Evolutionary conservation across 2,113 vertebrate genomes (phyloP), one percentile per base, ranked within the genome.

Genomic region (Apteryx owenii): DNA sequence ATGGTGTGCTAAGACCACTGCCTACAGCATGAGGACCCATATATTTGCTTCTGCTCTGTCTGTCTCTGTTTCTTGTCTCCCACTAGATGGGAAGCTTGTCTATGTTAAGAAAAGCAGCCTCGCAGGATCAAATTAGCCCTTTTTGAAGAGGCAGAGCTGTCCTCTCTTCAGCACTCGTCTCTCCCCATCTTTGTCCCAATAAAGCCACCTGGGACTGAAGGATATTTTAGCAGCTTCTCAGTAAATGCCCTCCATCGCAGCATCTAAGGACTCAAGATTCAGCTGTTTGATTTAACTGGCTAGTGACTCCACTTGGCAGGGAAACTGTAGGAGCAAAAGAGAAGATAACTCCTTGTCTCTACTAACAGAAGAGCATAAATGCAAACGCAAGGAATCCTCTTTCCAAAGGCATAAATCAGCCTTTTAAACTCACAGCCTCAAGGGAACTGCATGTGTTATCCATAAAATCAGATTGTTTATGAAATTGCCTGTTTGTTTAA

Each of bases 401-500:
- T 89, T 81, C 50, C 31, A n/a, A 42, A 70, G 54, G 46, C 12
- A 1, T 85, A 93, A 85, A 91, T 91, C 33, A 95, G n/a, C n/a
- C 21, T 93, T 95, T 83, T 68, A 89, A 95, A 64, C 18, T 77
- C 31, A 77, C 25, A 80, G 58, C 66, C 75, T 26, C 9, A 70
- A 82, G 64, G 81, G 71, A 94, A 73, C 44, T 85, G 53, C 18
- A 40, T 75, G 64, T 73, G 44, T 18, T 80, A 77, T 16, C 68
- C 79, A 71, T 78, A 95, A 91, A 88, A 88, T 79, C 60, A 46
- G 71, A 68, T 2, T 83, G 81, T 33, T 95, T 94, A 80, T 89
- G 84, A 85, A 92, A 95, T 42, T 75, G 56, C 61, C 64, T 84
- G 60, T 88, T 95, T 88, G 46, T 85, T 95, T 94, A 94, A 93